These are phyloP conservation scores for Thecophora atra DNA, from an alignment of 2,888 invertebrate species.

Conservation along the genomic window DNA sequence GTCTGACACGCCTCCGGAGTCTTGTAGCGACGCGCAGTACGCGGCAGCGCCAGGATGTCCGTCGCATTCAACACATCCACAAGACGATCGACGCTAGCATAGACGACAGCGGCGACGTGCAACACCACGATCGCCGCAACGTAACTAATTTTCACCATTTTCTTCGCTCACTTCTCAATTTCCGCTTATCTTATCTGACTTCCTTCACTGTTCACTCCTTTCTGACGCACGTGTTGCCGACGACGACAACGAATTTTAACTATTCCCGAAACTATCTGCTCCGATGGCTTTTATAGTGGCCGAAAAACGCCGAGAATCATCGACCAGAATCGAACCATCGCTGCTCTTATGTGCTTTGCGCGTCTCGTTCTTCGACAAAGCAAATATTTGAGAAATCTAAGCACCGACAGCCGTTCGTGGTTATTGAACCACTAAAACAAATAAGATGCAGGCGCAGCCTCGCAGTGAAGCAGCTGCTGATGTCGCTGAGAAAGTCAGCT, in stretches of 20 bases:
- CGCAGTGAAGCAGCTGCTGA: background rate
- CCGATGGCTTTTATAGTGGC: constrained; percentile 20
- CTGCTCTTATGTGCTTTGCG: constrained; percentile 36
- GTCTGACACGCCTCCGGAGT: constrained; percentile 56
- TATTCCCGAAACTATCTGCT: background rate
- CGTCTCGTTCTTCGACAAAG: constrained; percentile 38
- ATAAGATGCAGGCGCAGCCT: constrained; percentile 3
- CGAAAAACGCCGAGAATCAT: background rate
- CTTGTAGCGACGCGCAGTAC: constrained; percentile 30
- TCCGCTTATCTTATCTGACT: background rate
- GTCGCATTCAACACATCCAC: constrained; percentile 2
- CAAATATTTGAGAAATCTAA: constrained; percentile 43
- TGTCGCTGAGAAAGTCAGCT: background rate
- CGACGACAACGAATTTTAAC: background rate
- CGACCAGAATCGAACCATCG: background rate
- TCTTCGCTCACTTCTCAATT: background rate
- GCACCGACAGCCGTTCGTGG: background rate
- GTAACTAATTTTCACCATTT: background rate
- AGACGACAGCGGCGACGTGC: background rate
- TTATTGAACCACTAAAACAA: constrained; percentile 15
- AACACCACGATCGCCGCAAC: background rate
- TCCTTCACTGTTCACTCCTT: background rate
- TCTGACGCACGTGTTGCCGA: background rate
- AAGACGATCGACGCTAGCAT: background rate
- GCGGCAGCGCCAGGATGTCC: constrained; percentile 11